These are phyloP conservation scores for Euspilapteryx auroguttella DNA, from an alignment of 2,888 invertebrate species.

Conservation along the genomic window DNA sequence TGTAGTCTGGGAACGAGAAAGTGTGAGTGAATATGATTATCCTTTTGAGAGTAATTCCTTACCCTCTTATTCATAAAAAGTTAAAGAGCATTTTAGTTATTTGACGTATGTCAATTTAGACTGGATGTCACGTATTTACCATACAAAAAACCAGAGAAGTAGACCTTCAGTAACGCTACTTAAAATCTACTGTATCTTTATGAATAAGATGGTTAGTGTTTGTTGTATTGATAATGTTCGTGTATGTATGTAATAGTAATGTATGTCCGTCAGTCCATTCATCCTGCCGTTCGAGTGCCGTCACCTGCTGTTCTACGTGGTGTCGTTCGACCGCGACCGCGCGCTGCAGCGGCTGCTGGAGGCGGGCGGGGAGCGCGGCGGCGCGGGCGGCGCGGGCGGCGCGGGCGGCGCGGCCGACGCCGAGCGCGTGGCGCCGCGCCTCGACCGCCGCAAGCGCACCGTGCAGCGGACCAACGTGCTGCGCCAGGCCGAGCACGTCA, in stretches of 20 bases:
- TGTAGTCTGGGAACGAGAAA: no score
- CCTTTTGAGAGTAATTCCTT: no score
- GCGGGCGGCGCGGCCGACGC: constrained; percentile 33
- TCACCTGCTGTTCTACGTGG: constrained; percentile 94
- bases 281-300: constrained; percentile 97
- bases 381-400: constrained; percentile 23
- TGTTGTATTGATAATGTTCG: no score
- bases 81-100: no score
- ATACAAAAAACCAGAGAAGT: no score
- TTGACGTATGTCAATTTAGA: no score
- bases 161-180: no score
- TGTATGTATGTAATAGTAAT: constrained; percentile 5
- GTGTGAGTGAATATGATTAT: no score
- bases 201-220: no score
- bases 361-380: constrained; percentile 80
- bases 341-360: constrained; percentile 94
- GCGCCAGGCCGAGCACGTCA: constrained; percentile 93
- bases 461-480: constrained; percentile 88
- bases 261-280: constrained; percentile 72
- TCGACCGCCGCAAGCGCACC: constrained; percentile 90
- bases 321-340: constrained; percentile 96
- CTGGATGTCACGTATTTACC: no score
- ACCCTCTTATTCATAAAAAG: no score
- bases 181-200: no score
- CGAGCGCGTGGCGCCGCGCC: constrained; percentile 90